phyloP scores from a whole-genome alignment of 2,888 invertebrate species.

The Chelonus formosanus region DNA sequence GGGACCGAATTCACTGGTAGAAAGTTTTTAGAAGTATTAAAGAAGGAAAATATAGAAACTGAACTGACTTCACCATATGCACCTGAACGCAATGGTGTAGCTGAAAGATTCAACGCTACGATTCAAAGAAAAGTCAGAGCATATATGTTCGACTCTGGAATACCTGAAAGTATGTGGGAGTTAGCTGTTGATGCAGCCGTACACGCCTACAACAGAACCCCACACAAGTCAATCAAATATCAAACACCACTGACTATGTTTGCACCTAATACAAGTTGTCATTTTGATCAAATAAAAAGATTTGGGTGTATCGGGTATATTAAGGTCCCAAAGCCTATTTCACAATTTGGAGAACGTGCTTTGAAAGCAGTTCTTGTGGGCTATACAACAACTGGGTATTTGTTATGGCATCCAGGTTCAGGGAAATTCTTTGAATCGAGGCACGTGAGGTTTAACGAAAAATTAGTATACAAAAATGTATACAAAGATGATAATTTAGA shows the following conservation, averaged over 20 bases:
- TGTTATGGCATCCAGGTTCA: no score
- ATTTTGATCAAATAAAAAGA: no score
- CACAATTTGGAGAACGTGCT: conserved; percentile 33
- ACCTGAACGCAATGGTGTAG: conserved; percentile 36
- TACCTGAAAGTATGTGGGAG: conserved; percentile 43
- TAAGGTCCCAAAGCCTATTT: no score
- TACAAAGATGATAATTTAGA: conserved; percentile 20
- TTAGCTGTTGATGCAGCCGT: conserved; percentile 38
- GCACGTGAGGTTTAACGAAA: no score
- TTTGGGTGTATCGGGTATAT: no score
- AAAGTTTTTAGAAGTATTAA: conserved; percentile 30
- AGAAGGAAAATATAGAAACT: conserved; percentile 30
- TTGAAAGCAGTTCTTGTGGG: conserved; percentile 34
- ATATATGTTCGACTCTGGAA: conserved; percentile 37
- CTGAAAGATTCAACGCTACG: conserved; percentile 37
- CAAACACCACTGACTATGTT: no score
- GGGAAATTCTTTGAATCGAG: no score
- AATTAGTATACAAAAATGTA: no score
- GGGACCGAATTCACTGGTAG: conserved; percentile 39
- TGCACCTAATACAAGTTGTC: no score
- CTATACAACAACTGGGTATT: conserved; percentile 32
- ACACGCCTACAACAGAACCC: no score
- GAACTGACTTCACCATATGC: conserved; percentile 31
- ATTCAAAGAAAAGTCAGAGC: conserved; percentile 34
- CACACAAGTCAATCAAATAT: conserved; percentile 34